Percentiles rank a stretch among this genome's conserved stretches.
Evolutionary conservation across 2,888 invertebrate species (phyloP).

Genomic region (Boloria euphrosyne): DNA sequence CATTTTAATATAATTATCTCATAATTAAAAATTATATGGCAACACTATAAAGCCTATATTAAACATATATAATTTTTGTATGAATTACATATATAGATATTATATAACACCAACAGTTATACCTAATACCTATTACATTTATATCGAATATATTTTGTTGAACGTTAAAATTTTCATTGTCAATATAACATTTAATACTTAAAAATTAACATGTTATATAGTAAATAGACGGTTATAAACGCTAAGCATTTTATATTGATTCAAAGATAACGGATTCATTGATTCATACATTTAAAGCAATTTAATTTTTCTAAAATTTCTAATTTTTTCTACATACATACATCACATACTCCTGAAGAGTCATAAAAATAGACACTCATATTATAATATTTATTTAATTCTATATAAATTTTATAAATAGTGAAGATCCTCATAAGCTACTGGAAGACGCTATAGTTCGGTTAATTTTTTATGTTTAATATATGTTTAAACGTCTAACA

Average conservation of each 20-base stretch:
- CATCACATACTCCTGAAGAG: conserved; percentile 27
- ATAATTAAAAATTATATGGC: too few species aligned
- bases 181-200: conserved; percentile 47
- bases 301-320: conserved; percentile 7
- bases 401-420: not conserved
- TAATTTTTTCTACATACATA: conserved; percentile 13
- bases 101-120: not conserved
- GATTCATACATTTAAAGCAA: conserved; percentile 15
- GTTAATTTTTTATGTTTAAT: not conserved
- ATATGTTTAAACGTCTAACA: not conserved
- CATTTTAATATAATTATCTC: too few species aligned
- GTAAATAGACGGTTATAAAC: conserved; percentile 27
- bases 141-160: not conserved
- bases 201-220: conserved; percentile 11
- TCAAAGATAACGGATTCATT: not conserved
- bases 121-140: too few species aligned
- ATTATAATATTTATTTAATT: not conserved
- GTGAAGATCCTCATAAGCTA: conserved; percentile 10
- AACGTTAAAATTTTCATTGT: conserved; percentile 68
- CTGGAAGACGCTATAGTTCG: conserved; percentile 15
- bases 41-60: too few species aligned
- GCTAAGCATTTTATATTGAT: conserved; percentile 4
- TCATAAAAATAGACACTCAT: conserved; percentile 32
- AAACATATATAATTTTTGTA: too few species aligned
- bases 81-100: not conserved